Conservation (phyloP, 2,113 vertebrate genomes). For the Cettia cetti region DNA sequence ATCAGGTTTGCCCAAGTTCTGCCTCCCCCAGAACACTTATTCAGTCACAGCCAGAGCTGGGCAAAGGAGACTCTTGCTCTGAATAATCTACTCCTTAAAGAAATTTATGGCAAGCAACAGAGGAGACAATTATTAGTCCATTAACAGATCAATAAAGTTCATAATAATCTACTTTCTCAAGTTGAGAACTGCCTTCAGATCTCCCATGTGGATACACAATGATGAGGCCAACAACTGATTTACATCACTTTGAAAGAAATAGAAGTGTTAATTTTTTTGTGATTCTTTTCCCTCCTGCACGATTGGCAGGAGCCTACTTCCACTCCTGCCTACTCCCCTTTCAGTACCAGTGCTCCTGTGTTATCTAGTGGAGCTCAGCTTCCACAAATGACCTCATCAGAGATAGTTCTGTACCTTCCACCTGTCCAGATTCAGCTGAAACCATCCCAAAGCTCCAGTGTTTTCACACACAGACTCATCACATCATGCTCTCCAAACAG, state of each 20-base stretch:
- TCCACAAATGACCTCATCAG: neutral
- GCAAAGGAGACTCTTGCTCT: neutral
- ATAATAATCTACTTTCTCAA: neutral
- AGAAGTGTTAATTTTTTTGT: neutral
- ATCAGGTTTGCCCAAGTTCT: neutral
- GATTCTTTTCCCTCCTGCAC: neutral
- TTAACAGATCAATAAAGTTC: constrained; percentile 19
- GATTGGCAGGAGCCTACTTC: neutral
- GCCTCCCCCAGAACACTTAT: neutral
- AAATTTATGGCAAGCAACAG: neutral
- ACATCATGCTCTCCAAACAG: neutral
- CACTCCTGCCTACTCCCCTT: neutral
- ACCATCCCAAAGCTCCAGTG: neutral
- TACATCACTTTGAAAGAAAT: neutral
- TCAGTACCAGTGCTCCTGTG: neutral
- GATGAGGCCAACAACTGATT: neutral
- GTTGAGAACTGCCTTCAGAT: neutral
- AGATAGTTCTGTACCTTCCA: neutral
- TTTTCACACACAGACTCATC: neutral
- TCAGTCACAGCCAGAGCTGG: neutral
- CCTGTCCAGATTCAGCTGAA: neutral
- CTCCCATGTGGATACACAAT: neutral
- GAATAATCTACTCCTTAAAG: neutral
- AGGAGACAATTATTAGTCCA: neutral
- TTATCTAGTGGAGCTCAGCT: neutral